These are phyloP conservation scores for Temnothorax curvispinosus DNA, from an alignment of 1,140 invertebrate species.

Conservation along the genomic window DNA sequence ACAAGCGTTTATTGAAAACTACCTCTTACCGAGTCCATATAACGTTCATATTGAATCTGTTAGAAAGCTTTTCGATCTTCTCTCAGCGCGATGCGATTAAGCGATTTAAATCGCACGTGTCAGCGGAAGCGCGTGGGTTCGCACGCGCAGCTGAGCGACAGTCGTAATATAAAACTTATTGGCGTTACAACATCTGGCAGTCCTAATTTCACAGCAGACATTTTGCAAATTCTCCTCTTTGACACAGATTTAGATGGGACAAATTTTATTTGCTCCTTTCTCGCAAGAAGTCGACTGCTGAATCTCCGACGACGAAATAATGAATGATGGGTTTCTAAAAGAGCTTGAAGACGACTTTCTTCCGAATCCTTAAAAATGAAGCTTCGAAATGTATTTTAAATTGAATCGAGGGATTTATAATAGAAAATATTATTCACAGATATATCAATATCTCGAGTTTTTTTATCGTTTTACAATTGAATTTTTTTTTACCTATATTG, in stretches of 20 bases:
- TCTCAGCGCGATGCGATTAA: not conserved
- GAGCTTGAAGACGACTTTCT: not conserved
- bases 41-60: constrained; percentile 28
- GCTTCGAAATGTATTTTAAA: not conserved
- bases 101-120: constrained; percentile 40
- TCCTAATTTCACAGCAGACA: not conserved
- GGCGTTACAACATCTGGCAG: not conserved
- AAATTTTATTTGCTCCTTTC: not conserved
- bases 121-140: not conserved
- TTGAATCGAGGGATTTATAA: not conserved
- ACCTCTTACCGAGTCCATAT: not conserved
- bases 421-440: not conserved
- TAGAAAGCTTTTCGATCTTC: constrained; percentile 37
- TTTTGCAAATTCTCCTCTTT: not conserved
- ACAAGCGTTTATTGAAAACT: constrained; percentile 40
- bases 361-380: not conserved
- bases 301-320: not conserved
- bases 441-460: not conserved
- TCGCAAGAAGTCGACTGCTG: not conserved
- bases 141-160: not conserved
- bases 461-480: not conserved
- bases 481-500: not conserved
- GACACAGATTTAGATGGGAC: not conserved
- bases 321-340: not conserved
- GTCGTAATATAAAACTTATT: constrained; percentile 28